Base-by-base conservation (phyloP, 2,113 vertebrate genomes). In the Cynoglossus semilaevis region DNA sequence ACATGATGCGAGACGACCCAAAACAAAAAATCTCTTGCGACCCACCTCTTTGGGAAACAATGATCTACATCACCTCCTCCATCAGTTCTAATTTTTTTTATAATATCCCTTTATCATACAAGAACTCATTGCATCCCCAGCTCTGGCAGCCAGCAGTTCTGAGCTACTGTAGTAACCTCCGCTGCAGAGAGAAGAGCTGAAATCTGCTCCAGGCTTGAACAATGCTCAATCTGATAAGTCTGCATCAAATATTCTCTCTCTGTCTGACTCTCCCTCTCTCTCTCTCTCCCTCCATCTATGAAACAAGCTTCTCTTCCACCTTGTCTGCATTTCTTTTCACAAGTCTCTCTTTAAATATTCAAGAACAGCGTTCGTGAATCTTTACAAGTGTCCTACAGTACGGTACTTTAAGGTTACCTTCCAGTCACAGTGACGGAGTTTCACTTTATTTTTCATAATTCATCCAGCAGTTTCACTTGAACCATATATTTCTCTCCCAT, bases 221-320 rank as follows among this genome's bases (percentile, higher is more conserved):
- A 42, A 15, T 34, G 13, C 16, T 47, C 53, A 74, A 68, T 68
- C 52, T 35, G 50, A 67, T 56, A 37, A 67, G 55, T 68, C 12
- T 36, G 17, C 52, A 44, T 59, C 41, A 50, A 50, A 51, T 45
- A 17, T 1, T 58, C 1, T 42, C 13, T 14, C 15, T 4, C 14
- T 15, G 13, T 49, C 4, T 15, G 18, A 48, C 42, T 12, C 4
- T 40, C 34, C 42, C 13, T 14, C 15, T 2, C 4, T 49, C 2
- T 15, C 22, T 53, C 42, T 12, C 7, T 40, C 34, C 42, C n/a
- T 14, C 15, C 1, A 2, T 11, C 29, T 13, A 13, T 13, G 13
- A n/a, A 35, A 45, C n/a, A 36, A 52, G 4, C 16, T n/a, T n/a
- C n/a, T 29, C 43, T n/a, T 9, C 15, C 5, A 40, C 8, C 14